Conservation (phyloP, 2,113 vertebrate species). For the Gopherus evgoodei region DNA sequence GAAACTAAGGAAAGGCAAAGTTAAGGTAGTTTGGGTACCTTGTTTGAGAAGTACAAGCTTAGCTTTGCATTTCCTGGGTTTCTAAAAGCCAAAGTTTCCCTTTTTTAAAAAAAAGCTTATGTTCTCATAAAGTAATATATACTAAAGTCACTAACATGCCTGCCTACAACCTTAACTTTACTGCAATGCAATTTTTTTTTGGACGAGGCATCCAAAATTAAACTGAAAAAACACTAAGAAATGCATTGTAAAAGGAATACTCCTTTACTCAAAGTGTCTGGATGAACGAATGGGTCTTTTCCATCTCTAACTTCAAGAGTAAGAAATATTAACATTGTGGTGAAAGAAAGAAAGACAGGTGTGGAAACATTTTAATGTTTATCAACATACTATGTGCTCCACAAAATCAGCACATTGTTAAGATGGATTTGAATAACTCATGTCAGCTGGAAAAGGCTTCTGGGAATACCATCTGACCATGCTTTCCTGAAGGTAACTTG, state of each 20-base stretch:
- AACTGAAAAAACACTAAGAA: slow-evolving; percentile 6
- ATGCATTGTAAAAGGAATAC: slow-evolving; percentile 19
- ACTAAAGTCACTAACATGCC: background rate
- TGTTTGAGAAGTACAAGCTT: background rate
- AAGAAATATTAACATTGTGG: slow-evolving; percentile 12
- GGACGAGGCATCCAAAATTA: slow-evolving; percentile 31
- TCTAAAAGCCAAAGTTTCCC: background rate
- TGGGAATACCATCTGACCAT: background rate
- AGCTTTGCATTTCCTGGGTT: background rate
- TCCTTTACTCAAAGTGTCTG: slow-evolving; percentile 15
- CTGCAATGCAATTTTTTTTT: background rate
- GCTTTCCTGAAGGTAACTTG: background rate
- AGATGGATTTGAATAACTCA: background rate
- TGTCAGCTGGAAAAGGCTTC: background rate
- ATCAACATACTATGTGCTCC: background rate
- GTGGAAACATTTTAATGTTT: background rate
- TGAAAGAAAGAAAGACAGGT: background rate
- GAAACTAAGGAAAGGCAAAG: background rate
- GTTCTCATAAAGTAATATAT: slow-evolving; percentile 20
- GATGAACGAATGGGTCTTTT: background rate
- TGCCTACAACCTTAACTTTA: slow-evolving; percentile 11
- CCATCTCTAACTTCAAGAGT: background rate
- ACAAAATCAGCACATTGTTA: background rate
- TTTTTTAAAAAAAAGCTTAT: slow-evolving; percentile 35
- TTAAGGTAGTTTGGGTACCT: background rate